A percentile compares a stretch with the other conserved stretches of the same genome.
These are phyloP conservation scores for Torymus auratus DNA, from an alignment of 2,888 invertebrate species.

Conservation along the genomic window DNA sequence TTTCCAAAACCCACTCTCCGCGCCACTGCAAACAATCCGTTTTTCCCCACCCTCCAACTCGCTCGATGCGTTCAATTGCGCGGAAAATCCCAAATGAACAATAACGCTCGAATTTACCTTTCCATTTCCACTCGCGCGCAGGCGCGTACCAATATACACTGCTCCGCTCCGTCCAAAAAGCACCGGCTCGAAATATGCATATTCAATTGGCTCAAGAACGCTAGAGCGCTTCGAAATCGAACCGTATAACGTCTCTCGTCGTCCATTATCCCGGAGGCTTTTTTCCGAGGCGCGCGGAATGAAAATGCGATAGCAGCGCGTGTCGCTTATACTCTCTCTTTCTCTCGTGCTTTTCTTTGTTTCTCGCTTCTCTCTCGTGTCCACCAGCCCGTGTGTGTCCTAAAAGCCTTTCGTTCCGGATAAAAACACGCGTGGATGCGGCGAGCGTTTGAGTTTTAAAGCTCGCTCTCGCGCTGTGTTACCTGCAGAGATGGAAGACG, in stretches of 20 bases:
- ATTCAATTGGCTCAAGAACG: slow-evolving; percentile 48
- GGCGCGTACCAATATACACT: neutral
- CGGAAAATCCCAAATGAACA: slow-evolving; percentile 44
- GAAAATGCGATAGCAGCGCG: slow-evolving; percentile 12
- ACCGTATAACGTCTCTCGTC: slow-evolving; percentile 26
- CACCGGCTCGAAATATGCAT: slow-evolving; percentile 45
- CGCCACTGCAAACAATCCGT: neutral
- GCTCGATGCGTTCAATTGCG: slow-evolving; percentile 21
- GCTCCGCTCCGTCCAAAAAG: neutral
- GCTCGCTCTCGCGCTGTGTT: no score
- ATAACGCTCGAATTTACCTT: slow-evolving; percentile 42
- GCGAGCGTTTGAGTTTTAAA: slow-evolving; percentile 25
- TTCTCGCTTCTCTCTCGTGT: neutral
- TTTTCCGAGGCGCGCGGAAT: no score
- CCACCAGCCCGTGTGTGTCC: neutral
- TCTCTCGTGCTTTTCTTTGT: slow-evolving; percentile 6
- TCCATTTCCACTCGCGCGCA: slow-evolving; percentile 29
- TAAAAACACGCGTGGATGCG: slow-evolving; percentile 14
- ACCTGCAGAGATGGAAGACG: no score
- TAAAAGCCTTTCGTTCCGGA: slow-evolving; percentile 31
- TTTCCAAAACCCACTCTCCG: neutral
- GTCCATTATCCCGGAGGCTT: slow-evolving; percentile 39
- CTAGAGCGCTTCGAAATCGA: slow-evolving; percentile 32
- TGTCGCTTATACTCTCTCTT: neutral
- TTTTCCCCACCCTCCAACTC: neutral